phyloP scores from a whole-genome alignment of 2,888 invertebrate species.

The Nephrotoma flavescens region DNA sequence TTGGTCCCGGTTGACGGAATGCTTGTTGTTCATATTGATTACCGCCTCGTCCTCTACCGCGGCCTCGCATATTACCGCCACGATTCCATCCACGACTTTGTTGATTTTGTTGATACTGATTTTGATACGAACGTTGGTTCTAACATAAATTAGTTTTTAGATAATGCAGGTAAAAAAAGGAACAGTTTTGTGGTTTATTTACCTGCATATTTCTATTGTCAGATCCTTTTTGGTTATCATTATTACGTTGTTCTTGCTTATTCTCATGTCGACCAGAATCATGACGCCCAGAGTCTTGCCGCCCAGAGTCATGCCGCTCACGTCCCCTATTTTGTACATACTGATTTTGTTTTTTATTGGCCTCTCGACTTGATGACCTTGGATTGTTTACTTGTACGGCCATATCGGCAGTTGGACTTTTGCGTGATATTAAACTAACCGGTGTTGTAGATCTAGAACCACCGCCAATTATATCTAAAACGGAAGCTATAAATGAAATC shows the following conservation, averaged over 20 bases:
- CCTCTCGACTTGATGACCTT: slow-evolving; percentile 11
- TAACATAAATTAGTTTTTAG: slow-evolving; percentile 12
- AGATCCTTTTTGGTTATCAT: slow-evolving; percentile 22
- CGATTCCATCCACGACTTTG: slow-evolving; percentile 28
- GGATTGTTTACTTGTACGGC: slow-evolving; percentile 49
- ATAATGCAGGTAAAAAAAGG: not conserved
- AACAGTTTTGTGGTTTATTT: not conserved
- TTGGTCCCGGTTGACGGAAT: slow-evolving; percentile 35
- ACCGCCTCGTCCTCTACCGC: slow-evolving; percentile 27
- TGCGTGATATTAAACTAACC: slow-evolving; percentile 54
- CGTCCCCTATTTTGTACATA: slow-evolving; percentile 18
- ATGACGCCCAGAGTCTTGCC: slow-evolving; percentile 27
- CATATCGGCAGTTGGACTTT: slow-evolving; percentile 77
- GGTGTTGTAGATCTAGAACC: slow-evolving; percentile 70
- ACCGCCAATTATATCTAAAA: slow-evolving; percentile 36
- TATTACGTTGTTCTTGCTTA: slow-evolving; percentile 23
- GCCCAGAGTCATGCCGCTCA: slow-evolving; percentile 30
- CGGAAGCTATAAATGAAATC: slow-evolving; percentile 14
- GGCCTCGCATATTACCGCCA: slow-evolving; percentile 29
- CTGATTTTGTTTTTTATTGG: slow-evolving; percentile 14
- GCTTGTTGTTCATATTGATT: slow-evolving; percentile 18
- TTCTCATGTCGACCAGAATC: slow-evolving; percentile 10
- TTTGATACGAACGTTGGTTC: slow-evolving; percentile 27
- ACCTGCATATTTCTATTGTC: not conserved
- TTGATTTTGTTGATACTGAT: slow-evolving; percentile 21